Conservation (phyloP, 2,797 vertebrate species). For the Benthosema pterotum region DNA sequence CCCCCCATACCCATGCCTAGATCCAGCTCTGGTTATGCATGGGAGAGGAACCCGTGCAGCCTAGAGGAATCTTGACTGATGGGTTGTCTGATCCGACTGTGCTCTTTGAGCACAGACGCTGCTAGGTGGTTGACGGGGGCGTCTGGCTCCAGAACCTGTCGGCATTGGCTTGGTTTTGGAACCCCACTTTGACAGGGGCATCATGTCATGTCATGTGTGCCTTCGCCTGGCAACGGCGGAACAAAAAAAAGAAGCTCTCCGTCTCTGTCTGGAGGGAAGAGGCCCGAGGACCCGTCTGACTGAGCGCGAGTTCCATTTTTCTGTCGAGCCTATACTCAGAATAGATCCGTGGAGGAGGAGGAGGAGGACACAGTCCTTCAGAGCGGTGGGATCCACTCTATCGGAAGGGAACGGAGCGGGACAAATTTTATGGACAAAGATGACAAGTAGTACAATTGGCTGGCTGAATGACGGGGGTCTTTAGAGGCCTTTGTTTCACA, state of each 20-base stretch:
- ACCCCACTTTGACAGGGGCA: conserved; percentile 39
- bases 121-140: no score
- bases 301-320: conserved; percentile 52
- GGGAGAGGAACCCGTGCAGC: neutral
- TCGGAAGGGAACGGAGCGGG: conserved; percentile 48
- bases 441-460: conserved; percentile 42
- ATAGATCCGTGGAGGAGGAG: conserved; percentile 38
- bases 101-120: neutral
- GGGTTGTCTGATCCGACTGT: neutral
- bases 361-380: conserved; percentile 16
- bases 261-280: conserved; percentile 36
- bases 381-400: no score
- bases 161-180: conserved; percentile 20
- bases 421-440: conserved; percentile 51
- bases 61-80: neutral
- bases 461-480: conserved; percentile 54
- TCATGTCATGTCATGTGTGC: conserved; percentile 20
- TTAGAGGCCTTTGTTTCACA: conserved; percentile 36
- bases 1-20: no score
- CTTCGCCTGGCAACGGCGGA: conserved; percentile 37
- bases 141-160: no score
- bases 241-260: conserved; percentile 55
- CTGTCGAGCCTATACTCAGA: conserved; percentile 41
- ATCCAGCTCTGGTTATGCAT: no score
- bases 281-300: conserved; percentile 44